Evolutionary conservation across 2,113 vertebrate species (phyloP).

Genomic region (Myocastor coypus): DNA sequence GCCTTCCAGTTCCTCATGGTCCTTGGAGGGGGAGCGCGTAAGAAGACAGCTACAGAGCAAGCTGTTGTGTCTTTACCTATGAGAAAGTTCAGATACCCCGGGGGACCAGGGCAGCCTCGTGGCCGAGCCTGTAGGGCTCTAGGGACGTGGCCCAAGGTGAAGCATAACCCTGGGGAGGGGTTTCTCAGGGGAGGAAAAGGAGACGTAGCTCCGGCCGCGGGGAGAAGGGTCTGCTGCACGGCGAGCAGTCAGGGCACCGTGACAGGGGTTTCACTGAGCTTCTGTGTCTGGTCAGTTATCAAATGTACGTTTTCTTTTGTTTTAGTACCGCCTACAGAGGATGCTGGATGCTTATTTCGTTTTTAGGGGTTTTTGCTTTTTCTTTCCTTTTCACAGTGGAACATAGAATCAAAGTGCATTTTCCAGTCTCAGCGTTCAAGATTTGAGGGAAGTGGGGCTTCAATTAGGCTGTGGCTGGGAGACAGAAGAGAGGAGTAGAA

Average conservation of each 20-base stretch:
- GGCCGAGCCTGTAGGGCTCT: not conserved
- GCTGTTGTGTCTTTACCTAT: not conserved
- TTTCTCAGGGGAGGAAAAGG: not conserved
- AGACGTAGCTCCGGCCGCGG: rapidly evolving
- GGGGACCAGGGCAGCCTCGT: not conserved
- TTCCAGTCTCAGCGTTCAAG: not conserved
- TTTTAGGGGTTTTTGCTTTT: not conserved
- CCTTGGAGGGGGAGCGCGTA: not conserved
- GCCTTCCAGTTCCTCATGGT: not conserved
- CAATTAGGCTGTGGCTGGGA: not conserved
- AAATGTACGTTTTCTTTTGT: not conserved
- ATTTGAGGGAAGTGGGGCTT: not conserved
- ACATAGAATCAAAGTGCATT: not conserved
- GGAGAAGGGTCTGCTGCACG: not conserved
- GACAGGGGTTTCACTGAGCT: not conserved
- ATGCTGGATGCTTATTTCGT: not conserved
- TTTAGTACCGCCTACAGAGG: not conserved
- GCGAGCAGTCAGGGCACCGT: not conserved
- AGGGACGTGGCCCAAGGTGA: not conserved
- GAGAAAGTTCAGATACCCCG: not conserved
- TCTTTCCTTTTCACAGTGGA: not conserved
- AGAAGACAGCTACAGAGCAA: not conserved
- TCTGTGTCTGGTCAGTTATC: not conserved
- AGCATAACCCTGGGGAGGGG: not conserved
- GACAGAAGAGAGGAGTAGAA: not conserved